Evolutionary conservation across 2,113 vertebrate genomes (phyloP).

Genomic region (Ardeotis arabs): DNA sequence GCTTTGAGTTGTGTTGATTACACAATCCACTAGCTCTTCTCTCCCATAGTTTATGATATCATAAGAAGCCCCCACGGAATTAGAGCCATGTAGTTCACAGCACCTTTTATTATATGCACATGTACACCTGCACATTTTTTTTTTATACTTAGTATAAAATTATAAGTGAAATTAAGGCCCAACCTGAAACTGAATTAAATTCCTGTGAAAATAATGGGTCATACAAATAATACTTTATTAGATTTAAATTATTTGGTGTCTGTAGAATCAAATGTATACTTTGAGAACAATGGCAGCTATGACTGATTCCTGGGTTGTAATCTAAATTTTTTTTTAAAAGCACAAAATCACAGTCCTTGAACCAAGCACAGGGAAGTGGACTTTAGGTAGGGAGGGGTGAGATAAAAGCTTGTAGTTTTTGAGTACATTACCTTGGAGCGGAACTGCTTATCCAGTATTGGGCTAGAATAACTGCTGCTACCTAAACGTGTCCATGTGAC

Average conservation of each 20-base stretch:
- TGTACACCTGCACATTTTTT: background rate
- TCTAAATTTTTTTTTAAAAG: background rate
- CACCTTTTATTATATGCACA: background rate
- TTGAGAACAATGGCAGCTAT: background rate
- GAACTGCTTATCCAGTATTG: background rate
- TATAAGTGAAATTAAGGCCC: background rate
- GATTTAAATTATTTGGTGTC: background rate
- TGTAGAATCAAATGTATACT: background rate
- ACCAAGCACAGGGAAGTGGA: background rate
- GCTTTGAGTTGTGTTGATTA: background rate
- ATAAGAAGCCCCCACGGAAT: background rate
- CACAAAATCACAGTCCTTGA: background rate
- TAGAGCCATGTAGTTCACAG: background rate
- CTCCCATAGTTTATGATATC: background rate
- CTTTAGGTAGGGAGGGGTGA: background rate
- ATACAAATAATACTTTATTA: background rate
- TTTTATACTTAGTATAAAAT: background rate
- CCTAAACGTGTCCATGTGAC: fast-evolving
- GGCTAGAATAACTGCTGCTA: background rate
- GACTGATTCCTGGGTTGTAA: background rate
- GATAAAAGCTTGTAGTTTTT: background rate
- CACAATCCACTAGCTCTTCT: background rate
- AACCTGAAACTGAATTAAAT: background rate
- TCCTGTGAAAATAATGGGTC: background rate
- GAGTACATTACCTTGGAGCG: background rate